phyloP scores from a whole-genome alignment of 2,113 vertebrate genomes.

The Lethenteron reissneri region DNA sequence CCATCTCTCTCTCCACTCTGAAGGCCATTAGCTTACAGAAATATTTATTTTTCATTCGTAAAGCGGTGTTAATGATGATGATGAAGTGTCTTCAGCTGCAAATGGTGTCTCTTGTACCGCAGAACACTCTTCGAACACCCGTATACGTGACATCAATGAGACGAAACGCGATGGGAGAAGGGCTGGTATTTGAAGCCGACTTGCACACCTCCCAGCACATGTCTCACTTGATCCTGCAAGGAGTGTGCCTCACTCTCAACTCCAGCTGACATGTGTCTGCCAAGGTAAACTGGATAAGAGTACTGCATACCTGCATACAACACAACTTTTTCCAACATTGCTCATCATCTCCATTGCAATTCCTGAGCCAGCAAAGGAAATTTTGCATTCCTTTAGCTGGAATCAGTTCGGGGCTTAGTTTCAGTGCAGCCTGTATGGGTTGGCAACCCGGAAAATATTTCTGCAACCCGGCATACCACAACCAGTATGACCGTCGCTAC shows the following conservation, averaged over 20 bases:
- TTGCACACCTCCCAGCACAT: constrained; percentile 46
- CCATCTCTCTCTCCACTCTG: not conserved
- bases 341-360: constrained; percentile 21
- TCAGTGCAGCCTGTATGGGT: constrained; percentile 33
- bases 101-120: not conserved
- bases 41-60: not conserved
- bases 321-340: constrained; percentile 44
- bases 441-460: constrained; percentile 10
- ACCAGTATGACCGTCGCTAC: too few species aligned
- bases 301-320: constrained; percentile 40
- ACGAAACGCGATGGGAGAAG: constrained; percentile 61
- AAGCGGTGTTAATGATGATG: not conserved
- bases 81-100: constrained; percentile 5
- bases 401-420: constrained; percentile 14
- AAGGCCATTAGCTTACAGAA: not conserved
- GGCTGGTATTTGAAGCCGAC: constrained; percentile 73
- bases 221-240: constrained; percentile 76
- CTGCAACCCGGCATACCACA: too few species aligned
- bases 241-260: constrained; percentile 64
- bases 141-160: constrained; percentile 73
- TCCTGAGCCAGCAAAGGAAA: too few species aligned
- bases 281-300: too few species aligned
- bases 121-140: constrained; percentile 65
- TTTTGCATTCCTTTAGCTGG: too few species aligned
- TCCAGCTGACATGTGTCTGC: constrained; percentile 25